Conservation (phyloP, 2,797 vertebrate genomes). For the Sebastes matsubarae region DNA sequence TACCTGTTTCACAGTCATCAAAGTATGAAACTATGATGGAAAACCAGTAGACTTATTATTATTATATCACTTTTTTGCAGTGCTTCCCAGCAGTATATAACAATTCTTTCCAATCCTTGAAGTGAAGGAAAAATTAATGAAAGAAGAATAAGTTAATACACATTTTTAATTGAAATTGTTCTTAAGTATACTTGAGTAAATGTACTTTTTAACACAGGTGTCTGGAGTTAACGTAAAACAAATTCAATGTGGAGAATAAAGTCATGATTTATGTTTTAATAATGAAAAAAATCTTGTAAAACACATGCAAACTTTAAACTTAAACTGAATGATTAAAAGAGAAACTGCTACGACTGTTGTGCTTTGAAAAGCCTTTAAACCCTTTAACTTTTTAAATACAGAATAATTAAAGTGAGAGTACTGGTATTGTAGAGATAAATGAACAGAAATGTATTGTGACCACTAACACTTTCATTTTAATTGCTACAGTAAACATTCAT, state of each 20-base stretch:
- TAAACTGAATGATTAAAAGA: not conserved
- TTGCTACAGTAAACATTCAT: constrained; percentile 50
- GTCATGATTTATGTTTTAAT: not conserved
- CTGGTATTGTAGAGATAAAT: not conserved
- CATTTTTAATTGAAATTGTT: not conserved
- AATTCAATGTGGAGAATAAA: not conserved
- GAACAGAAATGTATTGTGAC: not conserved
- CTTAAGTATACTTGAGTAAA: not conserved
- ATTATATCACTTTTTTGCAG: not conserved
- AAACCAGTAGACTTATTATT: not conserved
- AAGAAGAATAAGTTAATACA: not conserved
- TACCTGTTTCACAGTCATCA: not conserved
- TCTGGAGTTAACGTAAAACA: not conserved
- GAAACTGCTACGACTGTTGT: not conserved
- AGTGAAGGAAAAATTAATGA: not conserved
- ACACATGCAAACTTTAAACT: not conserved
- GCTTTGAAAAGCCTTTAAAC: not conserved
- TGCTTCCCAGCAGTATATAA: not conserved
- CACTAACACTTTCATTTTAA: not conserved
- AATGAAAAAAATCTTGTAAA: not conserved
- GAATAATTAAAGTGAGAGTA: not conserved
- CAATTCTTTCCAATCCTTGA: not conserved
- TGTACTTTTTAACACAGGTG: not conserved
- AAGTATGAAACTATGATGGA: not conserved
- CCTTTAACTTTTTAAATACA: not conserved